phyloP scores from a whole-genome alignment of 1,140 invertebrate species.

The Pseudoatta argentina region DNA sequence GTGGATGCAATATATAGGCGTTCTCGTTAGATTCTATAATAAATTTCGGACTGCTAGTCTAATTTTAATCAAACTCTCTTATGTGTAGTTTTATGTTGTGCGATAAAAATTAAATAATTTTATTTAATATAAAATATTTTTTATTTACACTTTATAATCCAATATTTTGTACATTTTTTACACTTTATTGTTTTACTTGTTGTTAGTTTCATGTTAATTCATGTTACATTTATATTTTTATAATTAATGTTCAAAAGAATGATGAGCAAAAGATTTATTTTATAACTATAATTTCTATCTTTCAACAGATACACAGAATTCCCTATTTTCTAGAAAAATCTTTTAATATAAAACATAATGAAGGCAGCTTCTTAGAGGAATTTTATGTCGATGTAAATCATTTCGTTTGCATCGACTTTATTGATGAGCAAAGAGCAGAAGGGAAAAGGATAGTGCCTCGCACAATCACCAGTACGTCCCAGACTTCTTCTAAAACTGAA shows the following conservation, averaged over 20 bases:
- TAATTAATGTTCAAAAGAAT: neutral
- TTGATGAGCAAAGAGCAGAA: conserved; percentile 20
- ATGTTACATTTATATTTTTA: neutral
- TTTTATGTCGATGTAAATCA: conserved; percentile 31
- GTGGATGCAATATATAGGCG: conserved; percentile 60
- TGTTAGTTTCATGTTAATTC: neutral
- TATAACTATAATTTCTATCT: neutral
- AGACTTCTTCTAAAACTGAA: conserved; percentile 77
- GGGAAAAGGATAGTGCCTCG: neutral
- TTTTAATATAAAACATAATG: neutral
- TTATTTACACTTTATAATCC: neutral
- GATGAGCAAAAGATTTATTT: neutral
- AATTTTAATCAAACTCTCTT: conserved; percentile 29
- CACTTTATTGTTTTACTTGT: neutral
- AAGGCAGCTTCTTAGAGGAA: conserved; percentile 28
- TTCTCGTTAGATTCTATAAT: conserved; percentile 66
- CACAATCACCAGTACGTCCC: conserved; percentile 30
- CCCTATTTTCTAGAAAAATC: conserved; percentile 1
- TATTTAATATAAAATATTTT: neutral
- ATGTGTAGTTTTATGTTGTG: neutral
- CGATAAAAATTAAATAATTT: neutral
- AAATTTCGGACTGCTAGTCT: conserved; percentile 53
- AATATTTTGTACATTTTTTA: neutral
- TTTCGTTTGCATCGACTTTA: conserved; percentile 55
- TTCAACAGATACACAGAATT: neutral